These are phyloP conservation scores for Chloroceryle inda DNA, from an alignment of 2,797 vertebrate genomes.

Conservation along the genomic window DNA sequence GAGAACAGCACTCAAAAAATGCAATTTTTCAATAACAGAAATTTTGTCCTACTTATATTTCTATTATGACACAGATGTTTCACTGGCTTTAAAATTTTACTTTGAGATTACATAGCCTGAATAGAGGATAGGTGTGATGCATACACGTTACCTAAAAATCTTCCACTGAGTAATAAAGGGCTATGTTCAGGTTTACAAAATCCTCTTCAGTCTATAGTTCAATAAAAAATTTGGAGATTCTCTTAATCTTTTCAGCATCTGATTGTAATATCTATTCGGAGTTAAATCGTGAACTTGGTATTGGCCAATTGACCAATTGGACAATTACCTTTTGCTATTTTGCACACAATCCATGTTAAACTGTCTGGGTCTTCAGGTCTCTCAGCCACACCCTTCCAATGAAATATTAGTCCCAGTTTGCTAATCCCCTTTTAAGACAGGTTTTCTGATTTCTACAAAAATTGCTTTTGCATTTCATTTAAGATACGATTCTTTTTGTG, in stretches of 20 bases:
- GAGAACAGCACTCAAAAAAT: slow-evolving; percentile 1
- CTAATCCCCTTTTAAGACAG: not conserved
- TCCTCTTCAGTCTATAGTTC: not conserved
- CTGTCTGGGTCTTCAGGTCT: not conserved
- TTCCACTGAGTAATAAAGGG: not conserved
- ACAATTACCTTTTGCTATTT: not conserved
- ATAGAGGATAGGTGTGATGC: not conserved
- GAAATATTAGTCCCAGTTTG: not conserved
- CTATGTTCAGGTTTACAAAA: not conserved
- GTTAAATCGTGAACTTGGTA: not conserved
- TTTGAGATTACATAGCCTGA: not conserved
- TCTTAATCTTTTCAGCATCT: not conserved
- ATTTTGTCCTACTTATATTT: not conserved
- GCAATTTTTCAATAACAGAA: not conserved
- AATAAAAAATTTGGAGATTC: not conserved
- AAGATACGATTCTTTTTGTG: not conserved
- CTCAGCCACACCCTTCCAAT: not conserved
- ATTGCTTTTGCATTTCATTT: not conserved
- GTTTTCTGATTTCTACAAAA: not conserved
- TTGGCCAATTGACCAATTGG: not conserved
- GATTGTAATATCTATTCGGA: not conserved
- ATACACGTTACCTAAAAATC: not conserved
- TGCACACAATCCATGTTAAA: not conserved
- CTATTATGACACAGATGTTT: not conserved
- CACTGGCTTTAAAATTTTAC: not conserved